Evolutionary conservation across 2,797 vertebrate genomes (phyloP).

Genomic region (Oreochromis mossambicus): DNA sequence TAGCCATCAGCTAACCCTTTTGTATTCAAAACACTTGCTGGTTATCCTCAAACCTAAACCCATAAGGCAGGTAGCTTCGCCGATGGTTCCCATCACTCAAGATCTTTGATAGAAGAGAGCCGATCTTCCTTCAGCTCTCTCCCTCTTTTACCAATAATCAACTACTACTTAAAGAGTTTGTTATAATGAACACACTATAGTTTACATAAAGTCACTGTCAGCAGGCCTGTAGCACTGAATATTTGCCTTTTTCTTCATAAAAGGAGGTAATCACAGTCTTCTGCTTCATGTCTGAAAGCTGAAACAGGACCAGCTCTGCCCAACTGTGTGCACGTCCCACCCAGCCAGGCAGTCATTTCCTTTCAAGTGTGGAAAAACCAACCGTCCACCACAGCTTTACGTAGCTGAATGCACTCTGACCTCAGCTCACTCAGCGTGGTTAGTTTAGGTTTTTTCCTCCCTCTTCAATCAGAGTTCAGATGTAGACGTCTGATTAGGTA

Average conservation of each 20-base stretch:
- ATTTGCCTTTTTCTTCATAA: neutral
- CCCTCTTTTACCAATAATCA: neutral
- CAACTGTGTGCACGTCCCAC: neutral
- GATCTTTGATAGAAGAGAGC: neutral
- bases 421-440: neutral
- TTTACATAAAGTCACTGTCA: neutral
- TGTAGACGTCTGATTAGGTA: neutral
- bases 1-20: neutral
- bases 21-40: neutral
- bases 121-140: neutral
- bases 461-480: neutral
- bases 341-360: conserved; percentile 41
- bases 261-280: neutral
- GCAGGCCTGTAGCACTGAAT: neutral
- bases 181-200: neutral
- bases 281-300: neutral
- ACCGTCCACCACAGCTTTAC: neutral
- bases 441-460: neutral
- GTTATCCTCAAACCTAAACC: neutral
- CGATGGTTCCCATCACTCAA: neutral
- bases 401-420: neutral
- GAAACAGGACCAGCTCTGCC: neutral
- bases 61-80: neutral
- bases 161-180: neutral
- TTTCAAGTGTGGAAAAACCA: conserved; percentile 33